Evolutionary conservation across 2,113 vertebrate genomes (phyloP).

Genomic region (Brachionichthys hirsutus): DNA sequence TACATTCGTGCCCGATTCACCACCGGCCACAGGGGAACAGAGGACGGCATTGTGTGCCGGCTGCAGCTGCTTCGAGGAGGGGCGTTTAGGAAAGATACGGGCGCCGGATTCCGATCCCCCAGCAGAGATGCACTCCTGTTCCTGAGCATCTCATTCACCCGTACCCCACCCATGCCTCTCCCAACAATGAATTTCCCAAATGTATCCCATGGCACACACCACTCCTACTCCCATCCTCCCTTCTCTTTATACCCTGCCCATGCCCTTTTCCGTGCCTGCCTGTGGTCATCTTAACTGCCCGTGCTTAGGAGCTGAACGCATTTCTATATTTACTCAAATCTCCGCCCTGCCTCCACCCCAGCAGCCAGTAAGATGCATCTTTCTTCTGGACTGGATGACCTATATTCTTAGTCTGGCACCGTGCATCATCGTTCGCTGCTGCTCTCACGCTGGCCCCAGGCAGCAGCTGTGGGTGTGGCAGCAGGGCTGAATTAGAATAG

Average conservation of each 20-base stretch:
- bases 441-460: conserved; percentile 37
- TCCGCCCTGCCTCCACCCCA: conserved; percentile 45
- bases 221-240: conserved; percentile 26
- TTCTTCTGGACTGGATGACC: conserved; percentile 69
- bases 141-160: conserved; percentile 28
- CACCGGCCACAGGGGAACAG: conserved; percentile 65
- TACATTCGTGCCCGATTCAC: conserved; percentile 33
- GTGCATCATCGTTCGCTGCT: conserved; percentile 45
- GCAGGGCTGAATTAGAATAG: conserved; percentile 50
- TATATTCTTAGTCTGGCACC: conserved; percentile 69
- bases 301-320: conserved; percentile 44
- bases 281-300: conserved; percentile 57
- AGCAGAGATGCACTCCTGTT: conserved; percentile 31
- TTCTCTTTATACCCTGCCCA: conserved; percentile 24
- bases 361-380: conserved; percentile 64
- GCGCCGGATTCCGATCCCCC: conserved; percentile 46
- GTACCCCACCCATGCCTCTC: conserved; percentile 32
- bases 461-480: conserved; percentile 59
- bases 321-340: conserved; percentile 67
- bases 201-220: conserved; percentile 9
- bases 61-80: conserved; percentile 64
- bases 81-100: conserved; percentile 41
- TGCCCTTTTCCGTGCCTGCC: conserved; percentile 46
- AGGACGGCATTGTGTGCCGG: conserved; percentile 57
- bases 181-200: conserved; percentile 33